Evolutionary conservation across 2,888 invertebrate species (phyloP), one percentile per base, ranked within the genome.

Genomic region (Ditula angustiorana): DNA sequence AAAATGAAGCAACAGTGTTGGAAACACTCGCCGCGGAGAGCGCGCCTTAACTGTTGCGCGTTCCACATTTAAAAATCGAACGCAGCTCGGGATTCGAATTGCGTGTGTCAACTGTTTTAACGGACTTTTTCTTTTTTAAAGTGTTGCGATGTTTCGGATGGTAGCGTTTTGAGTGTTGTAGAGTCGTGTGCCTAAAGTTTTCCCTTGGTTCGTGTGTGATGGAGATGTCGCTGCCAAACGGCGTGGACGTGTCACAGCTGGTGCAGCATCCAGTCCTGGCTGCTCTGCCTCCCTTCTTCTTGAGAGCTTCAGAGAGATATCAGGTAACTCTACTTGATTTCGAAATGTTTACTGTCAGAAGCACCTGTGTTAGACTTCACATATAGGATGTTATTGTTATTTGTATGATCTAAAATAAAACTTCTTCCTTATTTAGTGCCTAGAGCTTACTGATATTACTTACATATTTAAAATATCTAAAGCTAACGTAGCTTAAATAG

Each of bases 241-340:
- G 97, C 74, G 96, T 97, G 74, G 97, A 97, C 90, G 97, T 97
- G 88, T 96, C 96, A 67, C 95, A 96, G 82, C 87, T 97, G 80
- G 97, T 97, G 94, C 97, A 97, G 76, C 97, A 97, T 85, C 96
- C 96, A 41, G 97, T 97, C 67, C 83, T 97, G 83, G 96, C 96
- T 33, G 96, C 96, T 0, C 85, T 96, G 77, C 97, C 97, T 52
- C 97, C 97, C n/a, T 97, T 97, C 88, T 97, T 98, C 87, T 90
- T 97, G 66, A 94, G 97, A 74, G 97, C 97, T 65, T 96, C 96
- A 21, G 98, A 99, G 85, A 94, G 98, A 79, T 99, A 98, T 89
- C 98, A 98, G 92, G 93, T 93, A 82, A 33, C 21, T 46, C 21
- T 52, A n/a, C 21, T 21, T 2, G 41, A 26, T 26, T 49, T 7